Conservation (phyloP, 2,797 vertebrate species). For the Triplophysa bombifrons region DNA sequence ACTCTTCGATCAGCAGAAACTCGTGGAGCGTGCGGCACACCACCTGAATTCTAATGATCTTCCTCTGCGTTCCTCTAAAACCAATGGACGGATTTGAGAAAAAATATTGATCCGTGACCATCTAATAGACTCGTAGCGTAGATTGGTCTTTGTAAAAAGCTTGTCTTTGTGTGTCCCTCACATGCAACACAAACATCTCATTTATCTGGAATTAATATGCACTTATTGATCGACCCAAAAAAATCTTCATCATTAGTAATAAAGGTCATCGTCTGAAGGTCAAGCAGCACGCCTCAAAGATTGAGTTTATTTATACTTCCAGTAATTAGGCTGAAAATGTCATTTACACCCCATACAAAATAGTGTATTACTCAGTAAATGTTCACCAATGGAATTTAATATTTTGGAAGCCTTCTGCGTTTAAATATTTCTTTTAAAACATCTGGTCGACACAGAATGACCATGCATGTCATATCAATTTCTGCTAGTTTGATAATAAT, state of each 20-base stretch:
- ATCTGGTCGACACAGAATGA: too few species aligned
- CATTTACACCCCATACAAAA: too few species aligned
- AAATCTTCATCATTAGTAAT: background rate
- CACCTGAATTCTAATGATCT: conserved; percentile 24
- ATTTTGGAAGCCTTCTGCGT: too few species aligned
- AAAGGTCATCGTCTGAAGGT: conserved; percentile 38
- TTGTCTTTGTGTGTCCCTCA: background rate
- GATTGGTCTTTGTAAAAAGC: background rate
- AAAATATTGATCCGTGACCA: conserved; percentile 26
- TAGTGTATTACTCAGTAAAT: too few species aligned
- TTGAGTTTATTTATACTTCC: too few species aligned
- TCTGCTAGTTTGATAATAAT: too few species aligned
- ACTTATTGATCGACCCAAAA: background rate
- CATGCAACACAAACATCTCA: background rate
- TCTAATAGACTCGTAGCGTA: background rate
- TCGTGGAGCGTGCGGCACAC: background rate
- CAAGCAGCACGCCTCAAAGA: background rate
- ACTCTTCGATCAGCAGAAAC: conserved; percentile 40
- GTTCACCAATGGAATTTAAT: too few species aligned
- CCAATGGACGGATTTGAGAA: background rate
- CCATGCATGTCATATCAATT: too few species aligned
- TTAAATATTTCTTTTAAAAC: too few species aligned
- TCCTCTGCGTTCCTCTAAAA: conserved; percentile 8
- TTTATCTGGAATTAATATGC: background rate
- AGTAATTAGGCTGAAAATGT: too few species aligned